phyloP scores from a whole-genome alignment of 2,888 invertebrate species.

The Hypsopygia costalis region DNA sequence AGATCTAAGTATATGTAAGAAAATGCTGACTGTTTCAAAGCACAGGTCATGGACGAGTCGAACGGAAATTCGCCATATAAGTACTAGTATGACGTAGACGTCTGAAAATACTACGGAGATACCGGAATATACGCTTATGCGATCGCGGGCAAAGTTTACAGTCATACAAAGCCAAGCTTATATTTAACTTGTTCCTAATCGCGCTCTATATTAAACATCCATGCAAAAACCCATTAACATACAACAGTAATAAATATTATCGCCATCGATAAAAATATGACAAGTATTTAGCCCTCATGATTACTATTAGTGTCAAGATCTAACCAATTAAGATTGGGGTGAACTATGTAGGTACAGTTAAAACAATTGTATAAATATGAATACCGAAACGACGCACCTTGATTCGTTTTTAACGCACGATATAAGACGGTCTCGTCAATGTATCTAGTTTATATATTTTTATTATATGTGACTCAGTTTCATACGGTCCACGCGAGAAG shows the following conservation, averaged over 20 bases:
- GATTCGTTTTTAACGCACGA: constrained; percentile 9
- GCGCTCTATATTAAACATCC: background rate
- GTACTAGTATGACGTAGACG: too few relatives aligned
- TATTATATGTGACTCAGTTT: background rate
- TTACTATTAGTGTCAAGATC: constrained; percentile 12
- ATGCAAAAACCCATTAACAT: background rate
- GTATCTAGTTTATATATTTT: constrained; percentile 7
- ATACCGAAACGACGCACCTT: constrained; percentile 4
- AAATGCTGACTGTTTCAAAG: too few relatives aligned
- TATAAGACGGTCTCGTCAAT: constrained; percentile 6
- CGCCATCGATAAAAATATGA: constrained; percentile 1
- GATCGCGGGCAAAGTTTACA: too few relatives aligned
- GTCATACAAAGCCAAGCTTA: background rate
- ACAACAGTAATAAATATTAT: background rate
- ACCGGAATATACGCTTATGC: too few relatives aligned
- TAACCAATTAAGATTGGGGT: constrained; percentile 20
- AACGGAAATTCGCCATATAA: too few relatives aligned
- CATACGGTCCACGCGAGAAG: background rate
- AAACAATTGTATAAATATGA: constrained; percentile 11
- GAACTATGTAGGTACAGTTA: constrained; percentile 14
- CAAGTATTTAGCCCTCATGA: background rate
- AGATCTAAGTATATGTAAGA: too few relatives aligned
- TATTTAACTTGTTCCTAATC: background rate
- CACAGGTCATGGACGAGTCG: too few relatives aligned
- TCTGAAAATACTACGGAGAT: too few relatives aligned